These are phyloP conservation scores for Epistrophella euchroma DNA, from an alignment of 2,888 invertebrate genomes.

Conservation along the genomic window DNA sequence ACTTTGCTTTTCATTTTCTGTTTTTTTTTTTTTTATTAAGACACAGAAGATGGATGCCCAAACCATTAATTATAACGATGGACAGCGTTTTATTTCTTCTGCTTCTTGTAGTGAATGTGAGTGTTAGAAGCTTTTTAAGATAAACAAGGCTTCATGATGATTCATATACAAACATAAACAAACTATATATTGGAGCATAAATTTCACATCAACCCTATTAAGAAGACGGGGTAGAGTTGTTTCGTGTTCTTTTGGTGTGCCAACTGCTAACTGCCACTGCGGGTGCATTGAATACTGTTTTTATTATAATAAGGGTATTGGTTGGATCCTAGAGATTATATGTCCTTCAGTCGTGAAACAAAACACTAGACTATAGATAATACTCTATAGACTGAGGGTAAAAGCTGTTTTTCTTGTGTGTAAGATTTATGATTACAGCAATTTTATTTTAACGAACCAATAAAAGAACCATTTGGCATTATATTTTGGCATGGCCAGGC, in stretches of 20 bases:
- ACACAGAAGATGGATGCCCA: constrained; percentile 34
- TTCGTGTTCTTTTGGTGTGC: background rate
- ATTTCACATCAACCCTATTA: constrained; percentile 19
- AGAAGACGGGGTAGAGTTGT: background rate
- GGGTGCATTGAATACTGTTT: constrained; percentile 28
- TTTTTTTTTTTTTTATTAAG: background rate
- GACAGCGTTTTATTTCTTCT: constrained; percentile 26
- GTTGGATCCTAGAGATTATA: constrained; percentile 16
- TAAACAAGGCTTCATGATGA: constrained; percentile 31
- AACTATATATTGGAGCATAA: constrained; percentile 6
- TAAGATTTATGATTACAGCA: constrained; percentile 33
- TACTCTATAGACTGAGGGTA: background rate
- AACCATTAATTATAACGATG: constrained; percentile 49
- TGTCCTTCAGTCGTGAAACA: constrained; percentile 3
- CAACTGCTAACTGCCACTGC: constrained; percentile 7
- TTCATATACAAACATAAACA: constrained; percentile 10
- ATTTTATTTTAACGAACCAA: constrained; percentile 45
- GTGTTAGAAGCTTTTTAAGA: constrained; percentile 1
- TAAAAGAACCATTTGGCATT: constrained; percentile 33
- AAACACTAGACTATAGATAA: constrained; percentile 4
- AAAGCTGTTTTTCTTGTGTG: constrained; percentile 19
- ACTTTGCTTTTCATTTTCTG: background rate
- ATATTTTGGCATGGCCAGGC: constrained; percentile 22
- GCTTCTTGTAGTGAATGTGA: constrained; percentile 16
- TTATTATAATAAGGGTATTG: constrained; percentile 1